These are phyloP conservation scores for Dioctria rufipes DNA, from an alignment of 2,888 invertebrate genomes.

Conservation along the genomic window DNA sequence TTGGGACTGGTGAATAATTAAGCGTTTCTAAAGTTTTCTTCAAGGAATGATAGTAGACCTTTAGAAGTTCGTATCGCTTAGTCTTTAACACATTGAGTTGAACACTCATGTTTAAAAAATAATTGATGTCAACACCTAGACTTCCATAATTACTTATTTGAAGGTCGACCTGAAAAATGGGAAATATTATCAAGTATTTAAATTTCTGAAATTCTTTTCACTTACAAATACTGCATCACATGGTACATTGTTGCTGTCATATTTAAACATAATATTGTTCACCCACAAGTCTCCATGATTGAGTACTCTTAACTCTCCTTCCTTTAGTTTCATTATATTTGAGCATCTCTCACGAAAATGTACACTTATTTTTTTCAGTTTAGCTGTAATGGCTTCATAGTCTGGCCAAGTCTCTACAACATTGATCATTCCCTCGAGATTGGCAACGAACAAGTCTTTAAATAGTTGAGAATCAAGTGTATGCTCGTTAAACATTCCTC, in stretches of 20 bases:
- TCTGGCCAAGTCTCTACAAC: constrained; percentile 11
- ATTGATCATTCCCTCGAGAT: constrained; percentile 3
- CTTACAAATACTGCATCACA: constrained; percentile 72
- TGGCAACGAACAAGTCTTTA: neutral
- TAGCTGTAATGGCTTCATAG: constrained; percentile 6
- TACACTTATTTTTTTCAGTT: neutral
- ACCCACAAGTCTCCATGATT: constrained; percentile 74
- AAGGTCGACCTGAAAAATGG: constrained; percentile 59
- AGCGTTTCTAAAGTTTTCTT: constrained; percentile 61
- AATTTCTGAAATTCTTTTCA: constrained; percentile 40
- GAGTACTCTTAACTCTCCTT: constrained; percentile 65
- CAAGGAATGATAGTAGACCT: constrained; percentile 57
- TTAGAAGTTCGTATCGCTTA: constrained; percentile 56
- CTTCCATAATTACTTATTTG: constrained; percentile 60
- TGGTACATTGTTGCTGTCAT: constrained; percentile 67
- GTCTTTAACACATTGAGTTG: constrained; percentile 55
- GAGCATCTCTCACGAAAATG: neutral
- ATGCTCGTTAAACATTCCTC: constrained; percentile 8
- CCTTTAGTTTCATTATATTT: neutral
- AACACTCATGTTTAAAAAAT: constrained; percentile 60
- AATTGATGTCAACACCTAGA: constrained; percentile 60
- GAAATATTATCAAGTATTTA: neutral
- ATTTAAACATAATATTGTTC: constrained; percentile 73
- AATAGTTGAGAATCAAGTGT: neutral
- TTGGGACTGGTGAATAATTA: constrained; percentile 58